phyloP scores from a whole-genome alignment of 2,888 invertebrate genomes.

The Argyresthia albistria region DNA sequence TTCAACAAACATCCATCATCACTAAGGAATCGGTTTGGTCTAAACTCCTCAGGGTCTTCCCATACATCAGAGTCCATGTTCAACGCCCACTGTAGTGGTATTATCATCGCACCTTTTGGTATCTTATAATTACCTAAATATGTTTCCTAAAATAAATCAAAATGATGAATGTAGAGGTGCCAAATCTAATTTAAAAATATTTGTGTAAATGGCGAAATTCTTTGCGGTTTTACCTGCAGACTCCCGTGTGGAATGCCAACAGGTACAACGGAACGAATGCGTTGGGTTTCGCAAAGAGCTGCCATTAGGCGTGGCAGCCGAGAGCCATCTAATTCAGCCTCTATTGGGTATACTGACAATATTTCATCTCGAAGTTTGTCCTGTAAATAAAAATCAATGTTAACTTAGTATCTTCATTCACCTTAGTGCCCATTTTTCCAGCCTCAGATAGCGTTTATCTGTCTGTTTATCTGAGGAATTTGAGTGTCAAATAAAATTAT shows the following conservation, averaged over 20 bases:
- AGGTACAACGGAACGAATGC: slow-evolving; percentile 85
- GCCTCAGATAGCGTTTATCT: too few relatives aligned
- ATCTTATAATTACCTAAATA: slow-evolving; percentile 75
- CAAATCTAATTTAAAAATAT: neutral
- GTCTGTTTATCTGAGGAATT: too few relatives aligned
- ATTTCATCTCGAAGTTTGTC: slow-evolving; percentile 66
- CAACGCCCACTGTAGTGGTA: slow-evolving; percentile 87
- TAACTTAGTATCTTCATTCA: neutral
- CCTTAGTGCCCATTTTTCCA: too few relatives aligned
- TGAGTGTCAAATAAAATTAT: too few relatives aligned
- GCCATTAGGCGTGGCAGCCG: slow-evolving; percentile 78
- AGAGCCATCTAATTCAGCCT: slow-evolving; percentile 71
- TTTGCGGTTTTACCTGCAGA: slow-evolving; percentile 31
- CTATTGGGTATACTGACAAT: slow-evolving; percentile 45
- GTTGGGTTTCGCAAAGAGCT: slow-evolving; percentile 82
- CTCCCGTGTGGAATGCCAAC: slow-evolving; percentile 90
- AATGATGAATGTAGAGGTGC: slow-evolving; percentile 1
- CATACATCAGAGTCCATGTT: slow-evolving; percentile 81
- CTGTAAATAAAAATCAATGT: neutral
- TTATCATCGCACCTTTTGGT: slow-evolving; percentile 79
- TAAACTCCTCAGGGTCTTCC: slow-evolving; percentile 77
- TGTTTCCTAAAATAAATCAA: slow-evolving; percentile 58
- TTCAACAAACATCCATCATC: slow-evolving; percentile 74
- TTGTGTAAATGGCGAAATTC: neutral
- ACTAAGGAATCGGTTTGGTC: slow-evolving; percentile 79